Evolutionary conservation across 2,888 invertebrate genomes (phyloP), one percentile per base, ranked within the genome.

Genomic region (Apocheima hispidaria): DNA sequence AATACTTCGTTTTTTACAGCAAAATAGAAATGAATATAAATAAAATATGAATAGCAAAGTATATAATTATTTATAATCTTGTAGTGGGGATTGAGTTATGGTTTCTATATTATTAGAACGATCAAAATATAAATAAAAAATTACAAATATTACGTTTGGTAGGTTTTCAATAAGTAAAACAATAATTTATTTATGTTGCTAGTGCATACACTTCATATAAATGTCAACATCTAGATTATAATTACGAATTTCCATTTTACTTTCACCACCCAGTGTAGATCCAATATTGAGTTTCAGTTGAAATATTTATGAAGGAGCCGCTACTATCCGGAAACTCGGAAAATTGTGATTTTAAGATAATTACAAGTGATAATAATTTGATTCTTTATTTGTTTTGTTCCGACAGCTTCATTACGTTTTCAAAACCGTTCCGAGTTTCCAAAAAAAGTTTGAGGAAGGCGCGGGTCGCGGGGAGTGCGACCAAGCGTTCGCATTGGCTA

Each of bases 271-370:
- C 12, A n/a, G 28, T 2, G 9, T 30, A 9, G 43, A 40, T 10
- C 38, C 40, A 21, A 56, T 56, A 56, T 49, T 40, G 48, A 33
- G 48, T 48, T 48, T 56, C 38, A 28, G 36, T 28, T 43, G 33
- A 44, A 44, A 35, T 44, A 53, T 53, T 56, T 33, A 48, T 56
- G 38, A 36, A 40, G 21, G 9, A 28, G 23, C 30, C 12, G 18
- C 40, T 44, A 30, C 46, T 46, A 14, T 23, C 18, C 23, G 16
- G 1, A n/a, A 12, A 44, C 26, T 9, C 26, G 14, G 18, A 5
- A n/a, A 14, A 33, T 46, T 46, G 20, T 46, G 46, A 46, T 46
- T 46, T 46, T 33, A 46, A 46, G 46, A 46, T 46, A 30, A 46
- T 44, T 44, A 30, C 7, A 14, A 30, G 30, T 46, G 30, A 46